A percentile compares a stretch with the other conserved stretches of the same genome.
These are phyloP conservation scores for Torymus tubicola DNA, from an alignment of 2,888 invertebrate genomes.

Conservation along the genomic window DNA sequence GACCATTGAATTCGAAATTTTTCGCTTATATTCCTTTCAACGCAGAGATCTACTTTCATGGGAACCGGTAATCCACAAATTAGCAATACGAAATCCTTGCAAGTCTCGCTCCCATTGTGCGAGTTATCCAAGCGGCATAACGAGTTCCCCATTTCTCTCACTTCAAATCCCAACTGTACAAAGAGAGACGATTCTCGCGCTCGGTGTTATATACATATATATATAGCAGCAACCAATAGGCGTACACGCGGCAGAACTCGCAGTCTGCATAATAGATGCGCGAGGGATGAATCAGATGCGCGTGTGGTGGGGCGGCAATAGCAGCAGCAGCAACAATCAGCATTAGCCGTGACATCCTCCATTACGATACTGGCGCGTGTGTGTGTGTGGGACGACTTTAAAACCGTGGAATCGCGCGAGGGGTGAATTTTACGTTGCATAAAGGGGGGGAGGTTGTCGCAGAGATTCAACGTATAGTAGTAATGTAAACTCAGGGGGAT, in stretches of 20 bases:
- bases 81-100: no score
- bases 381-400: constrained; percentile 46
- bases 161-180: not conserved
- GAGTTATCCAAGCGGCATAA: not conserved
- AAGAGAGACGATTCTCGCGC: not conserved
- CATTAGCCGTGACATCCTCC: constrained; percentile 56
- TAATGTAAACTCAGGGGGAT: constrained; percentile 23
- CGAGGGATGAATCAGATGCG: constrained; percentile 3
- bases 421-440: not conserved
- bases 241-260: not conserved
- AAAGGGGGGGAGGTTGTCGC: not conserved
- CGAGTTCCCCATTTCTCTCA: not conserved
- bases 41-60: no score
- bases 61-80: no score
- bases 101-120: not conserved
- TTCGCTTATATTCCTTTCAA: no score
- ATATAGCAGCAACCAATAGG: constrained; percentile 39
- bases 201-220: not conserved
- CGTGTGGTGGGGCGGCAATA: constrained; percentile 40
- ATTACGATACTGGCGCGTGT: constrained; percentile 52
- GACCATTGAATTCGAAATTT: no score
- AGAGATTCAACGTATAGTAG: not conserved
- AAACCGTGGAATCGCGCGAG: constrained; percentile 40
- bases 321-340: constrained; percentile 55
- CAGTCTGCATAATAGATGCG: constrained; percentile 49